Base-by-base conservation (phyloP, 2,888 invertebrate genomes). In the Tachina lurida region DNA sequence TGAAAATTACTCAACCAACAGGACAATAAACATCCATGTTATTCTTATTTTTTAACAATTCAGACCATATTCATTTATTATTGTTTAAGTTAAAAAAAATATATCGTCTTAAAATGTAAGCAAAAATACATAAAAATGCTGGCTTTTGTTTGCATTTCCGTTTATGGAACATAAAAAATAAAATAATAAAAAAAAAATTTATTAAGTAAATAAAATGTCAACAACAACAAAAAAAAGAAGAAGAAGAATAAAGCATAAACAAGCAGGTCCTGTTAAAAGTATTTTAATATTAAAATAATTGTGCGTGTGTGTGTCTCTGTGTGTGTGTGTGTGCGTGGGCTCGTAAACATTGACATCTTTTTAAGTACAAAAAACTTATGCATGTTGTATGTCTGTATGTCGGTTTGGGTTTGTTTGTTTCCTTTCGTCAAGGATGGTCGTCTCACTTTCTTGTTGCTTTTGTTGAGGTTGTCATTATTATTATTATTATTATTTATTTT, bases 71-170 rank as follows among this genome's bases (percentile, higher is more conserved):
- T 76, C 67, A 62, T 77, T 76, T 76, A 70, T 75, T 58, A 54
- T 76, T 82, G 54, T 77, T 47, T 43, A 52, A 74, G 15, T 43
- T 74, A 45, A 75, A 75, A 52, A 10, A 52, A 19, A 52, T 17
- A 52, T 10, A 54, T 31, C 31, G 31, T 60, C 31, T 68, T 75
- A 58, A 73, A 71, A 67, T 58, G 58, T 67, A 56, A 13, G 52
- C 71, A 79, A 58, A 75, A 60, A 54, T 39, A 70, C 52, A 80
- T 49, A 71, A 68, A 85, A 86, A 80, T 79, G 74, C 79, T 76
- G 73, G 65, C 79, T 76, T 86, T 86, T 86, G 83, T 86, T 76
- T 86, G 67, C 77, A 43, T 83, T 86, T 86, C 86, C 86, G 86
- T 68, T 86, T 80, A 68, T 83, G 70, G 56, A 22, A 52, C 58